These are phyloP conservation scores for Neodontobutis hainanensis DNA, from an alignment of 2,113 vertebrate species.

Conservation along the genomic window DNA sequence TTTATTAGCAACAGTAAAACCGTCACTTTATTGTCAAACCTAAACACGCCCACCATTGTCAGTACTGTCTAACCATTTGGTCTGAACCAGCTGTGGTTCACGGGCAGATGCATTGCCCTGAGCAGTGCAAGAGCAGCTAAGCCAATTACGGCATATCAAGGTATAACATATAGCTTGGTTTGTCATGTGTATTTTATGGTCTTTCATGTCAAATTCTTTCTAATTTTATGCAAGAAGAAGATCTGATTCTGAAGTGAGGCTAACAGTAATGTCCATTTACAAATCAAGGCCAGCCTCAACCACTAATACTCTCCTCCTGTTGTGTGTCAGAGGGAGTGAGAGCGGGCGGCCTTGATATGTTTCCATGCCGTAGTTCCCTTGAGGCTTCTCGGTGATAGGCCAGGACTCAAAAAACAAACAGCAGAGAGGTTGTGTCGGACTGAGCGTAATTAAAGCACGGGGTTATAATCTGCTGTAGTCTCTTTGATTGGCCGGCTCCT, in stretches of 20 bases:
- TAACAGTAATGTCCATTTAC: conserved; percentile 23
- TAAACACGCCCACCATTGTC: no score
- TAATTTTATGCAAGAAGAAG: conserved; percentile 14
- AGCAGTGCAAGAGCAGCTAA: no score
- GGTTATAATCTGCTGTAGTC: conserved; percentile 71
- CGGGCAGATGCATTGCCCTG: no score
- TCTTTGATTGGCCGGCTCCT: conserved; percentile 75
- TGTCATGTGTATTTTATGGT: no score
- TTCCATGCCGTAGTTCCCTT: conserved; percentile 70
- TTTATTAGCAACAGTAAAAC: no score
- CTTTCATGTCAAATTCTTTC: no score
- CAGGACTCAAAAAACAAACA: conserved; percentile 76
- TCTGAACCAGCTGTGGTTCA: no score
- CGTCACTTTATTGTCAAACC: no score
- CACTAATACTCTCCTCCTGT: conserved; percentile 50
- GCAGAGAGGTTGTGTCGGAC: conserved; percentile 72
- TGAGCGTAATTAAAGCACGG: conserved; percentile 75
- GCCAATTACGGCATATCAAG: no score
- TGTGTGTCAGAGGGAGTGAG: conserved; percentile 55
- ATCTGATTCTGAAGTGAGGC: conserved; percentile 11
- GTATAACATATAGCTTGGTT: no score
- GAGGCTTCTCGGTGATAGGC: conserved; percentile 69
- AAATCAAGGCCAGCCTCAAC: conserved; percentile 47
- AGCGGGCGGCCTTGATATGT: conserved; percentile 66
- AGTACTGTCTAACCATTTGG: no score